Percentiles rank a stretch among this genome's conserved stretches.
Evolutionary conservation across 2,113 vertebrate species (phyloP).

Genomic region (Steatornis caripensis): DNA sequence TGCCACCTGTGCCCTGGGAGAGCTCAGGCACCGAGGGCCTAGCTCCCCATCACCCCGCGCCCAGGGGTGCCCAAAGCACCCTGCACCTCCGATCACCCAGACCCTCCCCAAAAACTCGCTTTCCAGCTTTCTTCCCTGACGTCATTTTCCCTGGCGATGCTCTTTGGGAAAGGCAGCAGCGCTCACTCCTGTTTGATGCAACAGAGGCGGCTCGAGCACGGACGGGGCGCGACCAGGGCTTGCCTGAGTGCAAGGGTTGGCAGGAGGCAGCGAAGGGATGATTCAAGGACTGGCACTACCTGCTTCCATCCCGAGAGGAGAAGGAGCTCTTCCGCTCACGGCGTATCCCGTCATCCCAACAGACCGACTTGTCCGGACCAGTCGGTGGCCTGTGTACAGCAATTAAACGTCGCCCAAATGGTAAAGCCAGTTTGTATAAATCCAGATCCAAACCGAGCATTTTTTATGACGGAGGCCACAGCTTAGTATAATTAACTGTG

Average conservation of each 20-base stretch:
- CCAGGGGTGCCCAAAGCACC: background rate
- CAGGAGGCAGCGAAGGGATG: background rate
- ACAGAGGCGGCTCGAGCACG: accelerated
- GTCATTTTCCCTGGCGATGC: background rate
- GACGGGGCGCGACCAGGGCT: background rate
- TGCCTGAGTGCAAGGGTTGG: background rate
- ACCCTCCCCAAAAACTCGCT: background rate
- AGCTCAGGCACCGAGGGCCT: background rate
- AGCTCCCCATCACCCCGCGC: background rate
- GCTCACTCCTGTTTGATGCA: background rate
- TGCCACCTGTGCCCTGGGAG: background rate
- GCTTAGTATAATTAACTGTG: slow-evolving; percentile 78
- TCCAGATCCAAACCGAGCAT: slow-evolving; percentile 37
- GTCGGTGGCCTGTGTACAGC: slow-evolving; percentile 38
- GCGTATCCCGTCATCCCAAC: background rate
- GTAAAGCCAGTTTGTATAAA: slow-evolving; percentile 42
- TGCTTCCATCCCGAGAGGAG: background rate
- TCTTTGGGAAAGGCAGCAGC: background rate
- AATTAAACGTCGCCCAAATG: slow-evolving; percentile 61
- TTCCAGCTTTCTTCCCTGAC: background rate
- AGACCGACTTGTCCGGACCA: slow-evolving; percentile 37
- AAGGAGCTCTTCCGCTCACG: background rate
- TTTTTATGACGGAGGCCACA: slow-evolving; percentile 64
- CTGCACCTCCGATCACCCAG: background rate
- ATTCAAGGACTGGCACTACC: background rate